These are phyloP conservation scores for Cygnus buccinator DNA, from an alignment of 2,113 vertebrate genomes.

Conservation along the genomic window DNA sequence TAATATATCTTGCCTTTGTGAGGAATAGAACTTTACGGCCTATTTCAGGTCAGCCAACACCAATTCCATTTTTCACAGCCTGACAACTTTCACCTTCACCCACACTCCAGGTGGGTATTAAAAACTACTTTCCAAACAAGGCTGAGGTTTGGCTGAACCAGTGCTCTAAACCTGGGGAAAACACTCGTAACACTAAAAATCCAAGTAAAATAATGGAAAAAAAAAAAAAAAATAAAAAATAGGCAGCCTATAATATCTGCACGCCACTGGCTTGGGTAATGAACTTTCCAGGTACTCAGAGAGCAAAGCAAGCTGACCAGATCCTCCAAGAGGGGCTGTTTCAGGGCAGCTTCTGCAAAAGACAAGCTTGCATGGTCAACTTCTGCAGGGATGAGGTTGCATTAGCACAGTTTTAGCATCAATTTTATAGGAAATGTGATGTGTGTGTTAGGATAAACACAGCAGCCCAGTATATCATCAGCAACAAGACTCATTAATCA, in stretches of 20 bases:
- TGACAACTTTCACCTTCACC: conserved; percentile 86
- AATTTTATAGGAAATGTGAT: neutral
- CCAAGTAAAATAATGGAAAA: neutral
- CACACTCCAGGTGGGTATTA: conserved; percentile 70
- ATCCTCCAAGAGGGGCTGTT: neutral
- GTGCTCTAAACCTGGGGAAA: neutral
- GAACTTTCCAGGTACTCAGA: neutral
- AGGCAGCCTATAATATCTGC: rapidly evolving
- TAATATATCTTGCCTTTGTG: conserved; percentile 86
- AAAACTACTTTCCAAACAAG: conserved; percentile 71
- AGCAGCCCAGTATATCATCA: neutral
- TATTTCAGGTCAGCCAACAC: conserved; percentile 81
- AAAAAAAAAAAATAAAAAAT: rapidly evolving
- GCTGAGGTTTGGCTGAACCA: neutral
- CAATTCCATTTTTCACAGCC: conserved; percentile 83
- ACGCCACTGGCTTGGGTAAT: neutral
- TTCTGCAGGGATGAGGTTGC: neutral
- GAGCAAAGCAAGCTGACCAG: neutral
- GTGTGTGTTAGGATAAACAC: neutral
- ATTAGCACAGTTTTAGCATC: neutral
- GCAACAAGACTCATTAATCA: neutral
- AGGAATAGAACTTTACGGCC: conserved; percentile 82
- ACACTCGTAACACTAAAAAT: neutral
- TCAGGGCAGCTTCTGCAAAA: neutral
- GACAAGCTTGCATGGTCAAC: neutral